Percentiles rank a stretch among this genome's conserved stretches.
phyloP scores from a whole-genome alignment of 2,888 invertebrate species.

The Tholera decimalis region DNA sequence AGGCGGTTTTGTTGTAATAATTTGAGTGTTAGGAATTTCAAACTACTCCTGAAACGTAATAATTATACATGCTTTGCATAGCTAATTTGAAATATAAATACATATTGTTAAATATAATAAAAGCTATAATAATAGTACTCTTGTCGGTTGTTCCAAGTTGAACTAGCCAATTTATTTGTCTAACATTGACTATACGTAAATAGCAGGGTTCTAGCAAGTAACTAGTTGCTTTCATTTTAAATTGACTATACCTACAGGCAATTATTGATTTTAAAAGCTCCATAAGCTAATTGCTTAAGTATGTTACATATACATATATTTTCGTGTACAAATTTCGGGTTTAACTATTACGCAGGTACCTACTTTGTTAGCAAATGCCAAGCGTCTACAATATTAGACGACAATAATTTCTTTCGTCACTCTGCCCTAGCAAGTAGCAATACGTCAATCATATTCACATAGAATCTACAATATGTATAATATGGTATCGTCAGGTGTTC shows the following conservation, averaged over 20 bases:
- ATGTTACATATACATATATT: not conserved
- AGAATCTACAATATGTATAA: constrained; percentile 20
- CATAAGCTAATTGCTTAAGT: not conserved
- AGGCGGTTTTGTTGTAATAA: constrained; percentile 3
- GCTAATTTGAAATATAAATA: not conserved
- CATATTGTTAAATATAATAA: constrained; percentile 13
- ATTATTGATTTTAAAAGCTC: not conserved
- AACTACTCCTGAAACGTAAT: not conserved
- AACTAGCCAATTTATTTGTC: not conserved
- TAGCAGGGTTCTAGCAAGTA: not conserved
- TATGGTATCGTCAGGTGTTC: not conserved
- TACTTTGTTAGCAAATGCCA: too few relatives aligned
- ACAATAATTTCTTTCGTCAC: not conserved
- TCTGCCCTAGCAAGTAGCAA: not conserved
- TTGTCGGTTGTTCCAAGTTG: constrained; percentile 8
- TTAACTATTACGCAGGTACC: too few relatives aligned
- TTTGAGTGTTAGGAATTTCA: not conserved
- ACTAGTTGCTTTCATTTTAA: constrained; percentile 2
- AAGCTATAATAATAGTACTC: constrained; percentile 19
- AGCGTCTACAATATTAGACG: too few relatives aligned
- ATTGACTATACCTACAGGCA: not conserved
- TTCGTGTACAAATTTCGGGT: not conserved
- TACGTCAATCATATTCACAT: constrained; percentile 38
- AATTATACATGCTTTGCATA: constrained; percentile 13
- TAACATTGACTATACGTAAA: constrained; percentile 1